Evolutionary conservation across 2,888 invertebrate genomes (phyloP), one percentile per base, ranked within the genome.

Genomic region (Mythimna albipuncta): DNA sequence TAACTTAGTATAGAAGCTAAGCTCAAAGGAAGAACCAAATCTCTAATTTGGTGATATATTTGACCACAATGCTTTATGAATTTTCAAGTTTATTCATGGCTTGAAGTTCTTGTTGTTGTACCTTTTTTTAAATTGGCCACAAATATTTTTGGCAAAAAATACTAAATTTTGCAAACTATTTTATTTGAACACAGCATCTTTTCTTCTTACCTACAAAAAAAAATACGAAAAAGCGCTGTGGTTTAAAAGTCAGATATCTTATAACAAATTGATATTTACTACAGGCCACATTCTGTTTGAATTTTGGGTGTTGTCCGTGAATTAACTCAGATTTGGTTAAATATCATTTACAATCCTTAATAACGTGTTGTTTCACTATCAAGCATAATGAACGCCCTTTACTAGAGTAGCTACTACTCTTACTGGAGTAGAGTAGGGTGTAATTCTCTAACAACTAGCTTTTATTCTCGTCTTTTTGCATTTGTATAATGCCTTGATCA

Each of bases 1-100:
- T 77, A 54, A 73, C 59, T 41, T 78, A 75, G 65, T 64, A 55
- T 81, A 81, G 76, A 57, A 44, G 26, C 65, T 50, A 61, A 64
- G 61, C 62, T 75, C 13, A 50, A 50, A 41, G 10, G n/a, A 50
- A 54, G 35, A 41, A 64, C 44, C 44, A 54, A 81, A 54, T 21
- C 38, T 35, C 41, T 44, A 13, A 52, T 57, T 65, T 52, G 44
- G 44, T 21, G 26, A 81, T 9, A 62, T 50, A 66, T 47, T 57
- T 55, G 26, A 65, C 66, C 57, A 52, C 44, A 62, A 38, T 57
- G 52, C 47, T 9, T 54, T 47, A 52, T n/a, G 19, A 13, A 2
- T 64, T 21, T 35, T 55, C 59, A 80, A 64, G 47, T 61, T 55
- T 55, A 38, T 55, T 55, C 35, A 61, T 26, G 7, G 26, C 35